Base-by-base conservation (phyloP, 2,888 invertebrate genomes). In the Ctena decussata region DNA sequence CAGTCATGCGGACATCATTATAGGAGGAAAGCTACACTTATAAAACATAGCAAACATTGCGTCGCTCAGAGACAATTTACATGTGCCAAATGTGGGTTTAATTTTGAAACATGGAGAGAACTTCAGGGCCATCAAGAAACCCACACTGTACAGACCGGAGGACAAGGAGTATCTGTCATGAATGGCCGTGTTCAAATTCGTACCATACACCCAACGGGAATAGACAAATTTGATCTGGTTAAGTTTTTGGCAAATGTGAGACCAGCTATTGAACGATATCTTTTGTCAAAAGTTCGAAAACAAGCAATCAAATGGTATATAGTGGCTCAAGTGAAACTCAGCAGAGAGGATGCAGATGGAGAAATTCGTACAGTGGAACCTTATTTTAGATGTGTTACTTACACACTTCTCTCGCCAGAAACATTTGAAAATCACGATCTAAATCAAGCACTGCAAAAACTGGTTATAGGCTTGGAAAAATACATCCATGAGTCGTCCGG, bases 221-320 rank as follows among this genome's bases (percentile, higher is more conserved):
- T 44, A 11, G 72, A 72, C 46, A 30, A 18, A 27, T 72, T 44
- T 44, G 72, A 72, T 30, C 30, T 72, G 30, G 41, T 72, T n/a
- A 72, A 72, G 27, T 72, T 41, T 44, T 27, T 72, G 8, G 41
- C 72, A 6, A 72, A 30, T 27, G 44, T 46, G 27, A 72, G 72
- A 30, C 46, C 27, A 30, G 41, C 24, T 2, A 46, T 72, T 12
- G 72, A 72, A 24, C 27, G 12, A 44, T 30, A 72, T n/a, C 72
- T 72, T 46, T 15, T 72, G 44, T 8, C 72, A 44, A 41, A 46
- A 72, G 72, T 72, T 72, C 41, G 46, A 35, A 27, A 41, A 30
- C 27, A 27, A 0, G 44, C 41, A 24, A 84, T 84, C 18, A 80
- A 80, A 41, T 80, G 80, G 80, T 74, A 80, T 46, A 6, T 80